phyloP scores from a whole-genome alignment of 2,113 vertebrate species.

The Hirundichthys speculiger region DNA sequence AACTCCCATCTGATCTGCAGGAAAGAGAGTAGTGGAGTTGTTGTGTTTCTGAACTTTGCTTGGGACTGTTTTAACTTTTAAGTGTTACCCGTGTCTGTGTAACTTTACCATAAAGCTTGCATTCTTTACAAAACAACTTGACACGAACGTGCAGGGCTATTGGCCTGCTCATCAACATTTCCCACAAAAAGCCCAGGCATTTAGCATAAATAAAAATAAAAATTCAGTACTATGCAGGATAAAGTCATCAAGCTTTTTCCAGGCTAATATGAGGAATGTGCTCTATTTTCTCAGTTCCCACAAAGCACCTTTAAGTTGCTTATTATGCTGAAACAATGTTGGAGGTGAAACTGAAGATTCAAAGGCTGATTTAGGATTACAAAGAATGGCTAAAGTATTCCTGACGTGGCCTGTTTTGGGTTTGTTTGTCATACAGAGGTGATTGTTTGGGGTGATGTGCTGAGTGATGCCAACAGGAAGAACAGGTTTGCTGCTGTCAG shows the following conservation, averaged over 20 bases:
- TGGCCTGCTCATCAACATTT: no score
- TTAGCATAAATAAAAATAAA: no score
- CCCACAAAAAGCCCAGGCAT: no score
- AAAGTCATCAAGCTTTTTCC: no score
- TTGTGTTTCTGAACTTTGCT: conserved; percentile 9
- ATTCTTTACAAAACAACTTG: no score
- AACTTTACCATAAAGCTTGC: no score
- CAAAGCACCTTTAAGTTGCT: no score
- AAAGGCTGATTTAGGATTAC: conserved; percentile 50
- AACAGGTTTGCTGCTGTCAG: conserved; percentile 65
- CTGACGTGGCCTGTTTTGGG: conserved; percentile 36
- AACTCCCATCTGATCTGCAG: background rate
- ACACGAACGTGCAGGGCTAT: no score
- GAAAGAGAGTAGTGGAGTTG: conserved; percentile 12
- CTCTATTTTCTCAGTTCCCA: no score
- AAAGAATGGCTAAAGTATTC: conserved; percentile 37
- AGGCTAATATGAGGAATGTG: no score
- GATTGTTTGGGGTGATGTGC: conserved; percentile 34
- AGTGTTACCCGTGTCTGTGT: no score
- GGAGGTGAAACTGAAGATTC: conserved; percentile 38
- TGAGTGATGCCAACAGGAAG: conserved; percentile 54
- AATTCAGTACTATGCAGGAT: no score
- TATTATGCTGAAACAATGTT: conserved; percentile 1
- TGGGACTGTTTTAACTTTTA: conserved; percentile 16
- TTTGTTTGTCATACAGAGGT: conserved; percentile 37